Conservation (phyloP, 2,113 vertebrate genomes). For the Neolamprologus kungweensis region DNA sequence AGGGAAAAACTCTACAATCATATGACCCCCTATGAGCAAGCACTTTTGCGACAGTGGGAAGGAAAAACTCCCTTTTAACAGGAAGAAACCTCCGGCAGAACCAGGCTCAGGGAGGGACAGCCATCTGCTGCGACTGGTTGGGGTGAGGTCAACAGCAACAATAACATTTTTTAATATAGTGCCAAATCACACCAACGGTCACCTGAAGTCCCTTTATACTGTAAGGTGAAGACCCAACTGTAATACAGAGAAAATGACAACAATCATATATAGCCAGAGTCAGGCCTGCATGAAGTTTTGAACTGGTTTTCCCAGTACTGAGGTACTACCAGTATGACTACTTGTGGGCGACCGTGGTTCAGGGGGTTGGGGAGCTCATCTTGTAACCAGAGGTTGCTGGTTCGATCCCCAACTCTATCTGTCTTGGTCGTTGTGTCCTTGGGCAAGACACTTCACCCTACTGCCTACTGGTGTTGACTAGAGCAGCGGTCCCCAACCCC, state of each 20-base stretch:
- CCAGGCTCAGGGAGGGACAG: neutral
- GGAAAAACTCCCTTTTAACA: neutral
- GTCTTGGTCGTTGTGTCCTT: neutral
- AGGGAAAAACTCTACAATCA: neutral
- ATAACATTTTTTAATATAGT: neutral
- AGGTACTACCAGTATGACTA: accelerated
- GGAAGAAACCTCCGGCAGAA: accelerated
- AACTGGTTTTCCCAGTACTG: neutral
- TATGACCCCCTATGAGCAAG: neutral
- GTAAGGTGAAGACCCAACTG: neutral
- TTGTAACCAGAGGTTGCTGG: neutral
- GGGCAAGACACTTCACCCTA: neutral
- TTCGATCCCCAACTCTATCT: accelerated
- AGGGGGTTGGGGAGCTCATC: neutral
- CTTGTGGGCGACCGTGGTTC: neutral
- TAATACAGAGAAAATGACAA: neutral
- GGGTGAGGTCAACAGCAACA: neutral
- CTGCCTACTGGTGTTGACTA: neutral
- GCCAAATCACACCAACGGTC: neutral
- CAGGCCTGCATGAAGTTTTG: neutral
- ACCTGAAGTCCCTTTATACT: neutral
- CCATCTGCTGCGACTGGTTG: neutral
- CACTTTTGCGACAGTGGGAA: neutral
- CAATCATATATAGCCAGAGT: neutral
- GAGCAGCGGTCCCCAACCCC: neutral